Conservation (phyloP, 2,113 vertebrate species). For the Nestor notabilis region DNA sequence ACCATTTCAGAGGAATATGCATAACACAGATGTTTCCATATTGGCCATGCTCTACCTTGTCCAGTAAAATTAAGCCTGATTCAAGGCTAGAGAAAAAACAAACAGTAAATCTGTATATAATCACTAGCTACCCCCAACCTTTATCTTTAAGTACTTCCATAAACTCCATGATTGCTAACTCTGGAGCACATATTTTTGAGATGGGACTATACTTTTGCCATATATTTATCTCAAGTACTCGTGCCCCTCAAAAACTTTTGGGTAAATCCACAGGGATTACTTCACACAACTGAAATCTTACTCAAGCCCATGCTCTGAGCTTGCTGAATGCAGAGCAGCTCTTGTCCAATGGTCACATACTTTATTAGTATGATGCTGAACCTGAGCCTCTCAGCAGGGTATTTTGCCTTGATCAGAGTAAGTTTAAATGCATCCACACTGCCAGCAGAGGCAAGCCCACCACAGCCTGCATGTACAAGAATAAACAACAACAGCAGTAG, state of each 20-base stretch:
- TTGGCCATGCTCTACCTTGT: background rate
- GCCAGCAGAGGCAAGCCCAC: conserved; percentile 12
- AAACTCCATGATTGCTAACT: background rate
- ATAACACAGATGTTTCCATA: conserved; percentile 33
- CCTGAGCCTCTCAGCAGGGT: background rate
- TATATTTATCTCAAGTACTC: background rate
- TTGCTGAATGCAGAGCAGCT: background rate
- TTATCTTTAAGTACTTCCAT: background rate
- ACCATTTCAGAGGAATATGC: conserved; percentile 9
- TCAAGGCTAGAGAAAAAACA: background rate
- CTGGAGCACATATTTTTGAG: background rate
- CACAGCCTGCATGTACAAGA: background rate
- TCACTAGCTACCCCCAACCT: background rate
- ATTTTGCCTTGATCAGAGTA: conserved; percentile 10
- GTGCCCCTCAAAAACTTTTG: background rate
- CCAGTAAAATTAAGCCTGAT: background rate
- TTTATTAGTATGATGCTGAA: conserved; percentile 22
- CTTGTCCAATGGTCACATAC: background rate
- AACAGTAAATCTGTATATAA: background rate
- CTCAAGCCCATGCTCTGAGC: background rate
- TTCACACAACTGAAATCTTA: background rate
- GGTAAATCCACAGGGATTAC: background rate
- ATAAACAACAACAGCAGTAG: background rate
- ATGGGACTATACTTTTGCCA: background rate
- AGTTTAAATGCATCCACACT: background rate